Evolutionary conservation across 2,797 vertebrate species (phyloP).

Genomic region (Acipenser ruthenus): DNA sequence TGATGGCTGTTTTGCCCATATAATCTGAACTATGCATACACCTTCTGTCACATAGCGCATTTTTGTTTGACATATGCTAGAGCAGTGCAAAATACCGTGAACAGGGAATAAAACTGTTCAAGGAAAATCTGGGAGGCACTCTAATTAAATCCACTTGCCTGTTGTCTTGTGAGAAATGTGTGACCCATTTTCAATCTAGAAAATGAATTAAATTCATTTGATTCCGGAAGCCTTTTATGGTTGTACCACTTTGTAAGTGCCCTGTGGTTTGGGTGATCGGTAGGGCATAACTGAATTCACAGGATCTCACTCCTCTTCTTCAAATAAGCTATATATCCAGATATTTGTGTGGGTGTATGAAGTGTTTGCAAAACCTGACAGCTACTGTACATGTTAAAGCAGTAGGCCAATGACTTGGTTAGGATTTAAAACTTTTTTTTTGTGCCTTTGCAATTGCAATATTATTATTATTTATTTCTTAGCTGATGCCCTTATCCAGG

Average conservation of each 20-base stretch:
- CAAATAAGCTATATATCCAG: background rate
- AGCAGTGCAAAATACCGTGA: background rate
- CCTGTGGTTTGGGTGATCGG: background rate
- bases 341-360: no score
- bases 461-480: no score
- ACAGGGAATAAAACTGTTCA: background rate
- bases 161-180: conserved; percentile 6
- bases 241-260: background rate
- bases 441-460: no score
- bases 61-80: background rate
- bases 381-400: no score
- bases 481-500: no score
- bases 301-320: conserved; percentile 11
- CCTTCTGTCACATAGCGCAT: background rate
- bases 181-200: conserved; percentile 14
- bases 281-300: conserved; percentile 20
- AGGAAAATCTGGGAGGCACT: background rate
- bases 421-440: no score
- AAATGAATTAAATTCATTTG: conserved; percentile 18
- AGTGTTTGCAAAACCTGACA: no score
- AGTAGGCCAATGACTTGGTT: no score
- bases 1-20: no score
- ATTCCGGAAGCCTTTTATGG: conserved; percentile 21
- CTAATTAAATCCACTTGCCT: conserved; percentile 12
- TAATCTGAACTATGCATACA: background rate